Percentiles rank a stretch among this genome's conserved stretches.
Evolutionary conservation across 2,888 invertebrate genomes (phyloP).

Genomic region (Drosophila planitibia): DNA sequence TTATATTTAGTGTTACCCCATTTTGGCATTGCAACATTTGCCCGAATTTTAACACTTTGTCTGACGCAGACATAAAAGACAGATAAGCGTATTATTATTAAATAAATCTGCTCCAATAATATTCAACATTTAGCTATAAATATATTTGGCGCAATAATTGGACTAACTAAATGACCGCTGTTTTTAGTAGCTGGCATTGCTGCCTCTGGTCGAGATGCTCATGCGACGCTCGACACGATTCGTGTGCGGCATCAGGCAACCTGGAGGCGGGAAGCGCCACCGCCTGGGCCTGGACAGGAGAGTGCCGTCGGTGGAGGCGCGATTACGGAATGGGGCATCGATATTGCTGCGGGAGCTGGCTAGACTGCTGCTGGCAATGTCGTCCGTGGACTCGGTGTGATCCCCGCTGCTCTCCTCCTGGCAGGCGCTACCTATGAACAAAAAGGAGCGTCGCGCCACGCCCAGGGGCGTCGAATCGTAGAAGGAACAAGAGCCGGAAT

Average conservation of each 20-base stretch:
- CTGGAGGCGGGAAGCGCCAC: slow-evolving; percentile 87
- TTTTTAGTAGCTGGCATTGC: slow-evolving; percentile 84
- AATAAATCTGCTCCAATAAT: neutral
- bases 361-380: slow-evolving; percentile 83
- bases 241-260: slow-evolving; percentile 85
- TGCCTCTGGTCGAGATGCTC: slow-evolving; percentile 90
- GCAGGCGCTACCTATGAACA: slow-evolving; percentile 87
- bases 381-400: slow-evolving; percentile 88
- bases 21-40: neutral
- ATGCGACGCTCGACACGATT: slow-evolving; percentile 89
- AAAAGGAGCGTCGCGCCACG: slow-evolving; percentile 82
- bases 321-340: slow-evolving; percentile 88
- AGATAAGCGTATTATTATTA: neutral
- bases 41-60: neutral
- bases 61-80: neutral
- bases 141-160: slow-evolving; percentile 68
- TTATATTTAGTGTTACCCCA: neutral
- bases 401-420: slow-evolving; percentile 87
- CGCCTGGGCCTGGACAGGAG: slow-evolving; percentile 87
- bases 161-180: slow-evolving; percentile 55
- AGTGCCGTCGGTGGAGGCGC: slow-evolving; percentile 91
- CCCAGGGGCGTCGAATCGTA: slow-evolving; percentile 83
- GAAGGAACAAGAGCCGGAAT: slow-evolving; percentile 85
- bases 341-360: slow-evolving; percentile 85
- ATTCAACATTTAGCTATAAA: slow-evolving; percentile 64